These are phyloP conservation scores for Manis crassicaudata DNA, from an alignment of 2,797 vertebrate genomes.

Conservation along the genomic window DNA sequence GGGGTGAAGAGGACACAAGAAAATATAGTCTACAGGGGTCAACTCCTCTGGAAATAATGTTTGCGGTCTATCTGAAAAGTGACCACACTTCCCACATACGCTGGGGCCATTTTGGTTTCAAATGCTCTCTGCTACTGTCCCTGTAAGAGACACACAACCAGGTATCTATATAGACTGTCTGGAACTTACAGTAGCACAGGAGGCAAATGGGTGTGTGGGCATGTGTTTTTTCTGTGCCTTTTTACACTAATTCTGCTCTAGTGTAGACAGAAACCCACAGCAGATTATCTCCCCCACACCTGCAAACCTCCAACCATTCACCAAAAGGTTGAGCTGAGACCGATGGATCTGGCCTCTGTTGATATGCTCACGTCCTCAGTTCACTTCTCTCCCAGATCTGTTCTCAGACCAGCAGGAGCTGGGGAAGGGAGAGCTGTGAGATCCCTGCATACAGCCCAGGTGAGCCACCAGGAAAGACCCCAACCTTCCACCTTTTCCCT, in stretches of 20 bases:
- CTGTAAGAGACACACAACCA: accelerated
- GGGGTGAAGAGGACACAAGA: neutral
- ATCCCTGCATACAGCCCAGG: neutral
- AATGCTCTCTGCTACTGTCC: neutral
- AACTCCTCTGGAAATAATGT: neutral
- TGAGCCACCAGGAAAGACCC: neutral
- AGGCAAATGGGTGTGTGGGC: neutral
- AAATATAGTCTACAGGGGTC: neutral
- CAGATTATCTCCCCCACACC: neutral
- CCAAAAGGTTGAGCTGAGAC: neutral
- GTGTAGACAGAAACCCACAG: neutral
- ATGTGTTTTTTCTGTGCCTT: neutral
- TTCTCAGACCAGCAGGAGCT: neutral
- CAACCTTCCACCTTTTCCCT: neutral
- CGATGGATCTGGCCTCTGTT: neutral
- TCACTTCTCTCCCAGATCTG: neutral
- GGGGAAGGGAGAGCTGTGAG: neutral
- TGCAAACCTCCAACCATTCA: neutral
- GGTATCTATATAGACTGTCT: accelerated
- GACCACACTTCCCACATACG: too few species aligned
- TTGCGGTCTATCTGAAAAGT: neutral
- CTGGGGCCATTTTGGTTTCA: neutral
- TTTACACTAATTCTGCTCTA: neutral
- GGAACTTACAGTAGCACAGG: neutral
- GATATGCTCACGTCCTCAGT: neutral